Evolutionary conservation across 2,888 invertebrate species (phyloP), one percentile per base, ranked within the genome.

Genomic region (Pollenia labialis): DNA sequence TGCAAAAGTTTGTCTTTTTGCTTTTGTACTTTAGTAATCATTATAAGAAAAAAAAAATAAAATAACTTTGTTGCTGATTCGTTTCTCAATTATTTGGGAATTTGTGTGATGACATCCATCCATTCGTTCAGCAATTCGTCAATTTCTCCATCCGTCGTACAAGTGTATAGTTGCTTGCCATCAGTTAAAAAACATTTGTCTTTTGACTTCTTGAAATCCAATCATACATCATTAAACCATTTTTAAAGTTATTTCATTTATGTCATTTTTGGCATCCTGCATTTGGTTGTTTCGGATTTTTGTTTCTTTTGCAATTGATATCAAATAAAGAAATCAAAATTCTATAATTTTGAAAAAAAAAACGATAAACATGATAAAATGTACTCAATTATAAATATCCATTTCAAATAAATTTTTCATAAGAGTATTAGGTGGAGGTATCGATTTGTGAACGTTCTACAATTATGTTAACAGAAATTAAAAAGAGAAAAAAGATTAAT

Each of bases 271-370:
- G 79, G 44, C 66, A 54, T 77, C 50, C 11, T 81, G 74, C 8
- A 16, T 68, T 75, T 72, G 50, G 44, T 48, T 76, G 4, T 54
- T 18, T 16, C 3, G 6, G 9, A 18, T 64, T 71, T 32, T 40
- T 32, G 14, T 32, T 54, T 14, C 14, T 62, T 44, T 68, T 80
- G 79, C 74, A 68, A 80, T 80, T 54, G 74, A 85, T 85, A 79
- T 74, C 79, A 68, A 85, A 85, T 85, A 75, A 85, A 85, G 84
- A 85, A 85, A 80, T 85, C 84, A 80, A 85, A 75, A 85, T 79
- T 68, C n/a, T 75, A 80, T 74, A 84, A 74, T 84, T 84, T 60
- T 50, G 8, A 42, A 69, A 14, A 79, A 56, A 42, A 54, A 40
- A 11, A 10, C 7, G 1, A 44, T 48, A 11, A 68, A 82, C 69